These are phyloP conservation scores for Gnathonemus echidnorhynchus DNA, from an alignment of 2,113 vertebrate species.

Conservation along the genomic window DNA sequence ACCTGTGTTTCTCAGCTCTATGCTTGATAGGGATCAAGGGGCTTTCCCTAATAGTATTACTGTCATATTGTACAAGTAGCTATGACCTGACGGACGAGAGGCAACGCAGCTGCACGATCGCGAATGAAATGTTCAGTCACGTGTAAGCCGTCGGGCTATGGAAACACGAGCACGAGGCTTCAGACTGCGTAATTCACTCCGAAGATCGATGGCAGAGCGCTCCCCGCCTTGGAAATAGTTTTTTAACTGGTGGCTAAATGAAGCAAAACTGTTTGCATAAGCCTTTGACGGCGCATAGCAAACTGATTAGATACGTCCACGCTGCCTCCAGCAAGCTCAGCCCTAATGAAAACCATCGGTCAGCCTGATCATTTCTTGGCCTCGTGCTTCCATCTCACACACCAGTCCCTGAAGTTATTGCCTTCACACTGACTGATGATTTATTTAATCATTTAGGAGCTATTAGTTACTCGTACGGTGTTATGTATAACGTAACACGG, in stretches of 20 bases:
- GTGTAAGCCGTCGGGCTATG: neutral
- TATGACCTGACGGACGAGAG: neutral
- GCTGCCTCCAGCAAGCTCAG: neutral
- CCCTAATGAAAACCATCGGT: conserved; percentile 6
- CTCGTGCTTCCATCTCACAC: neutral
- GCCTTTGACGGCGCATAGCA: neutral
- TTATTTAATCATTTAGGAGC: conserved; percentile 1
- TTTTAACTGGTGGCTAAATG: conserved; percentile 12
- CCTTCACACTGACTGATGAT: neutral
- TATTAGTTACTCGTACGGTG: neutral
- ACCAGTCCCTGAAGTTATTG: neutral
- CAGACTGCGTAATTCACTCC: neutral
- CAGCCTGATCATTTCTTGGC: neutral
- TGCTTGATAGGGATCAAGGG: neutral
- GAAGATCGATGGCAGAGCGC: neutral
- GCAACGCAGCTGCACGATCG: neutral
- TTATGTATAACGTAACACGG: neutral
- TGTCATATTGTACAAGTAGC: neutral
- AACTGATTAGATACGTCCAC: neutral
- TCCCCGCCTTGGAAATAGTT: neutral
- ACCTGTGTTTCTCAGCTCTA: neutral
- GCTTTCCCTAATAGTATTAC: neutral
- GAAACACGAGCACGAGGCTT: neutral
- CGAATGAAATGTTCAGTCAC: neutral
- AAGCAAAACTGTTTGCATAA: conserved; percentile 3